Conservation (phyloP, 2,888 invertebrate species). For the Nudaria mundana region DNA sequence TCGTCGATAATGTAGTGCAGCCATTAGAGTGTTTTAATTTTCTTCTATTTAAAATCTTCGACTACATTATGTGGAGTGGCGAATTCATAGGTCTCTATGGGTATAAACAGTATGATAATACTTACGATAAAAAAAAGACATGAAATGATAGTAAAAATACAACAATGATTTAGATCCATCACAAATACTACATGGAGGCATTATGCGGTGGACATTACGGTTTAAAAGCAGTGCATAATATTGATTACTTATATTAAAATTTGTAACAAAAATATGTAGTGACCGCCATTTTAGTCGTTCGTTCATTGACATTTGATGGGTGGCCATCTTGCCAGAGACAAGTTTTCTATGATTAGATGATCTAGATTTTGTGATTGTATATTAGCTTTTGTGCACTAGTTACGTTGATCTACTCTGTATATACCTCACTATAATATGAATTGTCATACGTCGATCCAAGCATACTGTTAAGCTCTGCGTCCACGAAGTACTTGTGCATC, state of each 20-base stretch:
- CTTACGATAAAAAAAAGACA: slow-evolving; percentile 64
- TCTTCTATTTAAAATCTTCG: no score
- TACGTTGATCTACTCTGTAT: slow-evolving; percentile 44
- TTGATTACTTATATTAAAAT: no score
- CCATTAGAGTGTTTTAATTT: no score
- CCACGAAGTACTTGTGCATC: slow-evolving; percentile 91
- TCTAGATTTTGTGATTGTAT: slow-evolving; percentile 28
- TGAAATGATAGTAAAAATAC: slow-evolving; percentile 52
- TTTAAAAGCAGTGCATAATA: slow-evolving; percentile 20
- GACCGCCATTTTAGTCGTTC: slow-evolving; percentile 16
- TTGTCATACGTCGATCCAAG: slow-evolving; percentile 83
- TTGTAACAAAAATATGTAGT: slow-evolving; percentile 14
- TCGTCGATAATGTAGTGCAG: no score
- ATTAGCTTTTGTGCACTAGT: slow-evolving; percentile 19
- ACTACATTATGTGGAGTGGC: no score
- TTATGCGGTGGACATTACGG: slow-evolving; percentile 8
- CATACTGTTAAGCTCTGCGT: slow-evolving; percentile 90
- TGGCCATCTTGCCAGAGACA: slow-evolving; percentile 14
- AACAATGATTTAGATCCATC: slow-evolving; percentile 54
- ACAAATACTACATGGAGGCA: slow-evolving; percentile 76
- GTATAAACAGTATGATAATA: slow-evolving; percentile 40
- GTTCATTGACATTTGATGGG: slow-evolving; percentile 2
- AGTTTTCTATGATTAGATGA: no score
- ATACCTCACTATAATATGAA: slow-evolving; percentile 76
- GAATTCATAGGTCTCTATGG: no score